phyloP scores from a whole-genome alignment of 2,797 vertebrate species.

The Phrynocephalus guinanensis region DNA sequence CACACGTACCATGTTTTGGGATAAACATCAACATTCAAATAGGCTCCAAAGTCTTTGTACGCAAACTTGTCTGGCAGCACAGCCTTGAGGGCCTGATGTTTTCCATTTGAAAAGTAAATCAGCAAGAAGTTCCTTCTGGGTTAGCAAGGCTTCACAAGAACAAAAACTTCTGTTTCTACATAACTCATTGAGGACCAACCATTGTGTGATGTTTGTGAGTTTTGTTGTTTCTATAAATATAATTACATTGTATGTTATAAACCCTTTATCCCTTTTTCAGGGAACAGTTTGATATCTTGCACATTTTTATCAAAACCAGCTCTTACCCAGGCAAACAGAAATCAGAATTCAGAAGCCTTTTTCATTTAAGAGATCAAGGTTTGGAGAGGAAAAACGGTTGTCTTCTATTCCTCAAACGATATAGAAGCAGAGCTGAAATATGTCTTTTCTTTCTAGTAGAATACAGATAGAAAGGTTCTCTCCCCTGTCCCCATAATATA shows the following conservation, averaged over 20 bases:
- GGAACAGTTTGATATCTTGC: constrained; percentile 53
- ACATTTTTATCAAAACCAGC: constrained; percentile 67
- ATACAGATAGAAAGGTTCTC: background rate
- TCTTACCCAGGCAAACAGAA: constrained; percentile 50
- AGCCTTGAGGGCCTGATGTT: constrained; percentile 62
- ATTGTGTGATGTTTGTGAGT: constrained; percentile 42
- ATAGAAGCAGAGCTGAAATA: background rate
- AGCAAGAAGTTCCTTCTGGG: constrained; percentile 55
- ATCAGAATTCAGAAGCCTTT: constrained; percentile 62
- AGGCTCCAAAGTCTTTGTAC: constrained; percentile 65
- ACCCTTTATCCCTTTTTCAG: constrained; percentile 61
- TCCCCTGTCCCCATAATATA: background rate
- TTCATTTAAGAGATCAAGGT: constrained; percentile 25
- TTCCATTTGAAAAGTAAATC: constrained; percentile 69
- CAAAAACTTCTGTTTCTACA: constrained; percentile 59
- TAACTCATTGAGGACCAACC: constrained; percentile 50
- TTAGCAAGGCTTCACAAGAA: constrained; percentile 63
- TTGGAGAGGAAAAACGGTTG: background rate
- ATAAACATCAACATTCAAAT: constrained; percentile 65
- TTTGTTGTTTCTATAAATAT: constrained; percentile 70
- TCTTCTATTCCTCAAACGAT: background rate
- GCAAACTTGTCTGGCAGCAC: constrained; percentile 65
- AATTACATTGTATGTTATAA: constrained; percentile 65
- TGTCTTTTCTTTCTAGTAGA: background rate
- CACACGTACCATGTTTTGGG: constrained; percentile 42